Percentiles rank a stretch among this genome's conserved stretches.
Conservation (phyloP, 2,113 vertebrate species). For the Syrrhaptes paradoxus region DNA sequence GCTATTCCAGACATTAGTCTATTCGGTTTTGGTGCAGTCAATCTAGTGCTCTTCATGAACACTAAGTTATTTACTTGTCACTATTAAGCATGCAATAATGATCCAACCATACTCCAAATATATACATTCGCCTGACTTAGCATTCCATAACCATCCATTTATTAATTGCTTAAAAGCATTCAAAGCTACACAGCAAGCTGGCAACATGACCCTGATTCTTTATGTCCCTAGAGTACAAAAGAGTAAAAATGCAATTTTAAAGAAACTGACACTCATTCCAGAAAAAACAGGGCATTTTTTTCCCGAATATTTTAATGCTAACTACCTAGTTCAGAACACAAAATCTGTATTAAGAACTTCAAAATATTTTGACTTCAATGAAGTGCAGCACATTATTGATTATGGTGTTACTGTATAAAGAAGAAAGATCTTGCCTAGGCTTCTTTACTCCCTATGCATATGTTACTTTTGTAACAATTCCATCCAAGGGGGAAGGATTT, state of each 20-base stretch:
- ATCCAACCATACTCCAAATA: background rate
- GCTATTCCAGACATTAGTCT: background rate
- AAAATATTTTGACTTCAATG: conserved; percentile 33
- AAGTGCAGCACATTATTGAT: background rate
- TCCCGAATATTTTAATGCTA: background rate
- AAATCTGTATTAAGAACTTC: background rate
- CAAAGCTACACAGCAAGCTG: background rate
- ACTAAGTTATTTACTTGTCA: conserved; percentile 30
- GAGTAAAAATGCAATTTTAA: conserved; percentile 12
- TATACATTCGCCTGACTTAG: background rate
- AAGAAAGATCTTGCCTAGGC: background rate
- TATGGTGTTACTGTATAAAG: background rate
- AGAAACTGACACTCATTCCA: background rate
- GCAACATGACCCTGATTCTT: conserved; percentile 2
- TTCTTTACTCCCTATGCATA: background rate
- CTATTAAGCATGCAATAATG: background rate
- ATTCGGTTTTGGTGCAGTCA: background rate
- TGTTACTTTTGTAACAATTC: background rate
- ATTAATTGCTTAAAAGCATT: conserved; percentile 62
- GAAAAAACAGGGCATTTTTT: background rate
- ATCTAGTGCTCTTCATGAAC: background rate
- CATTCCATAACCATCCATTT: conserved; percentile 19
- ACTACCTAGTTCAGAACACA: background rate
- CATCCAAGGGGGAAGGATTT: background rate
- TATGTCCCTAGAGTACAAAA: background rate